These are phyloP conservation scores for Chlorodrepanis virens DNA, from an alignment of 2,113 vertebrate genomes.

Conservation along the genomic window DNA sequence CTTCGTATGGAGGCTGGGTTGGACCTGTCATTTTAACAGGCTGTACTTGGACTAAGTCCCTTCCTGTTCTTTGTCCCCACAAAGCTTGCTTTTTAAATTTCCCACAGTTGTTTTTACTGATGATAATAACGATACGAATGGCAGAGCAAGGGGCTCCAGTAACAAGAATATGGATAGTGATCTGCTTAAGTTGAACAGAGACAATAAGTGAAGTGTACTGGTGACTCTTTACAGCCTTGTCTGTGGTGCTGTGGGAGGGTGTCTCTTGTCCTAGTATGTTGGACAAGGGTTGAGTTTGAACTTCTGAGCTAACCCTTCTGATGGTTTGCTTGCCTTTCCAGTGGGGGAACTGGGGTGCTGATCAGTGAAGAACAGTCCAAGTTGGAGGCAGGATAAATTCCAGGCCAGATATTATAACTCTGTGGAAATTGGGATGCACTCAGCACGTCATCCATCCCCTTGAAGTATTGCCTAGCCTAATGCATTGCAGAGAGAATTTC, in stretches of 20 bases:
- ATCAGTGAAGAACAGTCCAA: neutral
- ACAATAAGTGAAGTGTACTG: neutral
- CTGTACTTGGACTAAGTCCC: neutral
- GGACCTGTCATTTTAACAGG: neutral
- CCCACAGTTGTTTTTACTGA: neutral
- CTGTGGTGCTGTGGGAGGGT: neutral
- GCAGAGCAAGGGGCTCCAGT: neutral
- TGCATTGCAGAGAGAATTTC: neutral
- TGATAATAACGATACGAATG: neutral
- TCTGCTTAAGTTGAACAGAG: neutral
- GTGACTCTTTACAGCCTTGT: neutral
- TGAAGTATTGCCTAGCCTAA: neutral
- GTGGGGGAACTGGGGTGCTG: neutral
- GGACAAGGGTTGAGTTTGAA: neutral
- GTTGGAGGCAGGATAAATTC: neutral
- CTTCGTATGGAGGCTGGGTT: rapidly evolving
- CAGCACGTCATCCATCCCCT: neutral
- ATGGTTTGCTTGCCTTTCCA: neutral
- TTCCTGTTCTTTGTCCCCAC: neutral
- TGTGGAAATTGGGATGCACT: neutral
- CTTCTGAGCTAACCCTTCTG: neutral
- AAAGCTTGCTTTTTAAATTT: neutral
- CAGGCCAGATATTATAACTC: neutral
- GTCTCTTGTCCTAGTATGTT: neutral
- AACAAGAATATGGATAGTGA: neutral